A percentile compares a stretch with the other conserved stretches of the same genome.
Conservation (phyloP, 30 jellyfish, hydroid and myxozoan genomes). For the Aurelia sp. region DNA sequence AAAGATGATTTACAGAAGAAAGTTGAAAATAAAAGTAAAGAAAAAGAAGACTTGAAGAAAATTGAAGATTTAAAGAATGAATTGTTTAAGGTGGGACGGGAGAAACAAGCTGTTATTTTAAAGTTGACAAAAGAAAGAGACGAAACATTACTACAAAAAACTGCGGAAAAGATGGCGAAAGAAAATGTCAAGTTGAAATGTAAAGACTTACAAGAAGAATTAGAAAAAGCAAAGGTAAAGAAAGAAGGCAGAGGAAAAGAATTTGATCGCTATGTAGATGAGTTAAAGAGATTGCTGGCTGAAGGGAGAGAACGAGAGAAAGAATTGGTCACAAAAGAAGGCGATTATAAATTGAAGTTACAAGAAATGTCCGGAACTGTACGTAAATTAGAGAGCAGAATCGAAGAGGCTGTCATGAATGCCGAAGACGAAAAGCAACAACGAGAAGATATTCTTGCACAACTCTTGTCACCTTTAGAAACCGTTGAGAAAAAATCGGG, state of each 20-base stretch:
- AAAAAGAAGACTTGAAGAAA: conserved; percentile 6
- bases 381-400: conserved; percentile 17
- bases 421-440: conserved; percentile 55
- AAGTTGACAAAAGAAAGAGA: conserved; percentile 37
- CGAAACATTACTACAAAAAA: conserved; percentile 40
- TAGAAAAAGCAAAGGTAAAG: conserved; percentile 11
- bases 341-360: conserved; percentile 38
- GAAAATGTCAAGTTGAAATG: conserved; percentile 42
- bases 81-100: conserved; percentile 36
- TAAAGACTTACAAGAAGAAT: conserved; percentile 37
- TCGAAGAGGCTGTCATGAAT: conserved; percentile 37
- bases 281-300: conserved; percentile 26
- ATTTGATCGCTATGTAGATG: conserved; percentile 26
- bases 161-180: conserved; percentile 54
- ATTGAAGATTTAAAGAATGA: conserved; percentile 36
- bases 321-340: conserved; percentile 33
- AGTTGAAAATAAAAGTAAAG: background rate
- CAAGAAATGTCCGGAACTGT: conserved; percentile 57
- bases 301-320: conserved; percentile 42
- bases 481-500: background rate
- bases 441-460: conserved; percentile 54
- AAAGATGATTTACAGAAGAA: conserved; percentile 14
- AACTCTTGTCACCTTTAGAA: conserved; percentile 14
- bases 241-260: conserved; percentile 14
- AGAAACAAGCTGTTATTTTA: conserved; percentile 31